Percentiles rank a stretch among this genome's conserved stretches.
These are phyloP conservation scores for Drosophila histrio DNA, from an alignment of 2,888 invertebrate species.

Conservation along the genomic window DNA sequence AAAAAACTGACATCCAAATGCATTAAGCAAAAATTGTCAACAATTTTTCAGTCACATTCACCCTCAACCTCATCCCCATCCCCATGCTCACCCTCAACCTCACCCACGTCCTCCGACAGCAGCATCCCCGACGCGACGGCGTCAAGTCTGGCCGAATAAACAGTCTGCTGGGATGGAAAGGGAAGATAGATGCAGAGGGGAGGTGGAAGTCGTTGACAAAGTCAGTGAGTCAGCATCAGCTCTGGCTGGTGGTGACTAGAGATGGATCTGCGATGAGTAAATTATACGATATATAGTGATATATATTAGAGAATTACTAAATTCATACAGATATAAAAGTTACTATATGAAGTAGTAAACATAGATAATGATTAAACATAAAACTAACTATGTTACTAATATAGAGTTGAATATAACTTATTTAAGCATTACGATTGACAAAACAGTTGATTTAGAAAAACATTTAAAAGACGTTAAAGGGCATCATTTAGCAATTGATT, in stretches of 20 bases:
- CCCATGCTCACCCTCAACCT: background rate
- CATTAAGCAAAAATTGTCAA: conserved; percentile 79
- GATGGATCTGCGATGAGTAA: conserved; percentile 16
- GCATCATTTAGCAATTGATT: no score
- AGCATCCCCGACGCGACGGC: conserved; percentile 65
- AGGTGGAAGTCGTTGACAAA: conserved; percentile 17
- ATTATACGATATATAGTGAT: background rate
- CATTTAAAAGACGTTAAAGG: no score
- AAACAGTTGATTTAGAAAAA: no score
- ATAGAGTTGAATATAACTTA: no score
- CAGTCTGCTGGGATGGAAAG: conserved; percentile 21
- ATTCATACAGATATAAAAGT: no score
- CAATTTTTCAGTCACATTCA: conserved; percentile 69
- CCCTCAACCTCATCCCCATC: conserved; percentile 12
- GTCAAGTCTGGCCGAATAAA: conserved; percentile 73
- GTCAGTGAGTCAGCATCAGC: conserved; percentile 53
- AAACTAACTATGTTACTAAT: no score
- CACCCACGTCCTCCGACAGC: conserved; percentile 3
- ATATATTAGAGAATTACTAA: background rate
- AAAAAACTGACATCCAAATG: conserved; percentile 69
- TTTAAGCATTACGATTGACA: no score
- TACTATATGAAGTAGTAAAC: no score
- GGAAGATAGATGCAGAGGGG: background rate
- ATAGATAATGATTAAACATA: no score
- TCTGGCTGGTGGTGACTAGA: conserved; percentile 5